Evolutionary conservation across 2,113 vertebrate species (phyloP).

Genomic region (Paramisgurnus dabryanus): DNA sequence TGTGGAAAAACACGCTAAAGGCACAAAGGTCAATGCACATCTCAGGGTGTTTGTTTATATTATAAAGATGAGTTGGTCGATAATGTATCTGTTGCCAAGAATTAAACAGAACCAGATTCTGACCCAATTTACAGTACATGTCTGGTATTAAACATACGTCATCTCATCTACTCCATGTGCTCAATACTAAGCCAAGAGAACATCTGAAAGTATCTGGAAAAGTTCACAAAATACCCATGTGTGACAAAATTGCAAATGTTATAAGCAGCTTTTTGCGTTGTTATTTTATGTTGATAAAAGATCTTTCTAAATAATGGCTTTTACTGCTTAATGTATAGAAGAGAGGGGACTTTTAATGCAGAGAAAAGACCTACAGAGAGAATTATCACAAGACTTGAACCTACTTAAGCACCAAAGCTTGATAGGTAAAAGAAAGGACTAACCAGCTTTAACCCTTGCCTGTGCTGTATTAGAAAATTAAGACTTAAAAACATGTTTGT

Average conservation of each 20-base stretch:
- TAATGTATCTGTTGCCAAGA: conserved; percentile 14
- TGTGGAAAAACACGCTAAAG: conserved; percentile 12
- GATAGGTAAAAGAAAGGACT: too few species aligned
- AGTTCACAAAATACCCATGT: background rate
- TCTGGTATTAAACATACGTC: conserved; percentile 25
- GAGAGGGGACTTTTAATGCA: too few species aligned
- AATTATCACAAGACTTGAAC: background rate
- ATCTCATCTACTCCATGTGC: conserved; percentile 8
- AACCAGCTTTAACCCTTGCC: too few species aligned
- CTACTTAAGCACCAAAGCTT: too few species aligned
- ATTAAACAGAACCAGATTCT: conserved; percentile 52
- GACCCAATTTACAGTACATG: conserved; percentile 49
- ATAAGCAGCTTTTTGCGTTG: too few species aligned
- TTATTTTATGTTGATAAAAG: too few species aligned
- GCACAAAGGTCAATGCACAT: background rate
- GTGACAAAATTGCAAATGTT: conserved; percentile 5
- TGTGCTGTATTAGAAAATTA: background rate
- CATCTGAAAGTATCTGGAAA: background rate
- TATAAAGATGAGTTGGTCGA: background rate
- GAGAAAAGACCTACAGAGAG: too few species aligned
- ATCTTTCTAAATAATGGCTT: too few species aligned
- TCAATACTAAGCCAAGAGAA: background rate
- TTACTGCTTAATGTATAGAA: too few species aligned
- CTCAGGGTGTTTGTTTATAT: background rate
- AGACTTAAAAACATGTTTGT: too few species aligned